Evolutionary conservation across 2,888 invertebrate species (phyloP).

Genomic region (Acrobasis repandana): DNA sequence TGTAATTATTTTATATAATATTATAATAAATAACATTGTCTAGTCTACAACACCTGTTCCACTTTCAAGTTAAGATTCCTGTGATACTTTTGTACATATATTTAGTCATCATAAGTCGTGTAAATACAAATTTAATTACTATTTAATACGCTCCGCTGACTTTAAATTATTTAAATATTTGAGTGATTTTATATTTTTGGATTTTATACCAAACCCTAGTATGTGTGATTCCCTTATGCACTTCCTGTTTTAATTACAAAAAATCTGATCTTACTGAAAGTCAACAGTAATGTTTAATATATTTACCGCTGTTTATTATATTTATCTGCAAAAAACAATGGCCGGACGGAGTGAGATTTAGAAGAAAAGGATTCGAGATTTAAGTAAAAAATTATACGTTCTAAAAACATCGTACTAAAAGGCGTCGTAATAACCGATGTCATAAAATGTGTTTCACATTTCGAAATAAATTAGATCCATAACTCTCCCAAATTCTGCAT

Average conservation of each 20-base stretch:
- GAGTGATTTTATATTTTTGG: background rate
- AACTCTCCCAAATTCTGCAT: background rate
- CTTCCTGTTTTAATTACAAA: too few relatives aligned
- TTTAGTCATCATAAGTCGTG: constrained; percentile 39
- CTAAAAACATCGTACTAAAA: too few relatives aligned
- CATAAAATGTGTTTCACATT: too few relatives aligned
- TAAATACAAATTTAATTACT: constrained; percentile 33
- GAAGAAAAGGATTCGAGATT: background rate
- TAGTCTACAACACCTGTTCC: constrained; percentile 24
- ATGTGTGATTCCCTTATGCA: background rate
- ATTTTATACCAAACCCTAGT: too few relatives aligned
- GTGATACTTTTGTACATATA: constrained; percentile 72
- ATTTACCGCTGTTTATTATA: too few relatives aligned
- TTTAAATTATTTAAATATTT: background rate
- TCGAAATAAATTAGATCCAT: too few relatives aligned
- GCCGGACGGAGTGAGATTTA: too few relatives aligned
- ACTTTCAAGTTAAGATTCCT: constrained; percentile 55
- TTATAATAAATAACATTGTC: constrained; percentile 4
- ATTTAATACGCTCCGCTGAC: constrained; percentile 5
- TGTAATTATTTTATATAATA: background rate
- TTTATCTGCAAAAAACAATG: too few relatives aligned
- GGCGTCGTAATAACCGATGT: too few relatives aligned
- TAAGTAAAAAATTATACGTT: too few relatives aligned
- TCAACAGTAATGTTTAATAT: too few relatives aligned
- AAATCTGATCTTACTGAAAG: too few relatives aligned